These are phyloP conservation scores for Hyaena hyaena DNA, from an alignment of 2,113 vertebrate species.

Conservation along the genomic window DNA sequence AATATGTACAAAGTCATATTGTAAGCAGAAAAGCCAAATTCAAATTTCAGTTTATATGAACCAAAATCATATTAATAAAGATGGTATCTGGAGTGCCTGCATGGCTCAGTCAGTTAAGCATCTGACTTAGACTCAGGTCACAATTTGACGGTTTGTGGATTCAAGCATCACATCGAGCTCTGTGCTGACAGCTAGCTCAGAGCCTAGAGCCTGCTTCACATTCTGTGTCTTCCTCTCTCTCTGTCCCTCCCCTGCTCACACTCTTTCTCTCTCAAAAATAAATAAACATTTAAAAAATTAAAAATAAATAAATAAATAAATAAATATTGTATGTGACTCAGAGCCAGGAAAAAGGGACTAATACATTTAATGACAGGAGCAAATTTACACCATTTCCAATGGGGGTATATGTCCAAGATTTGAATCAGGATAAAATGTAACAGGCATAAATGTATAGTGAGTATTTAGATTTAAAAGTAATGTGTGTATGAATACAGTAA, in stretches of 20 bases:
- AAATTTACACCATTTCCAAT: neutral
- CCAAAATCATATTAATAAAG: constrained; percentile 6
- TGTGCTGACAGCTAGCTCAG: no score
- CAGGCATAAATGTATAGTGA: neutral
- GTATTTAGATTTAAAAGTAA: neutral
- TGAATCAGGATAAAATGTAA: neutral
- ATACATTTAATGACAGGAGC: neutral
- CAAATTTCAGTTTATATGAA: constrained; percentile 34
- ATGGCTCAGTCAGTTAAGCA: no score
- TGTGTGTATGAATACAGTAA: neutral
- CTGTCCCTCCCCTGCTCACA: no score
- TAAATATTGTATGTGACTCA: neutral
- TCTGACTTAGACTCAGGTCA: no score
- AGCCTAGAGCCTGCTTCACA: no score
- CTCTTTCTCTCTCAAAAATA: no score
- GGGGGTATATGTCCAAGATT: neutral
- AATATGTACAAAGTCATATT: neutral
- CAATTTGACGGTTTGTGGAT: no score
- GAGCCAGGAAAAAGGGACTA: neutral
- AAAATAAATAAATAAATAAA: no score
- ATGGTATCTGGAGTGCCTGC: neutral
- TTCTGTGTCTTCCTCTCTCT: no score
- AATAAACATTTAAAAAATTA: no score
- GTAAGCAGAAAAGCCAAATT: neutral
- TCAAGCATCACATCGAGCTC: no score